Conservation (phyloP, 2,113 vertebrate genomes). For the Lota lota region DNA sequence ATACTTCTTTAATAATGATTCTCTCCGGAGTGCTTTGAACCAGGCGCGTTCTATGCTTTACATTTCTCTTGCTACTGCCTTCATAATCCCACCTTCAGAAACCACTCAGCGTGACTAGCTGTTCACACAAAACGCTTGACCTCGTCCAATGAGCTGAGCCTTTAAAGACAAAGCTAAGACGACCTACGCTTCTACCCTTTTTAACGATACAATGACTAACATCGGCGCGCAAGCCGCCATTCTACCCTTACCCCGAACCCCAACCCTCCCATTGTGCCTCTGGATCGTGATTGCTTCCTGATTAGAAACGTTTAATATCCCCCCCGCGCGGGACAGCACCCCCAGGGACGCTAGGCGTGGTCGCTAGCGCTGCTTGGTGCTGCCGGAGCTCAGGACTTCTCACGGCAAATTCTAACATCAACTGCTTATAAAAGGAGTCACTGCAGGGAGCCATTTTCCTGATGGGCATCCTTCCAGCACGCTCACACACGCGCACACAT, state of each 20-base stretch:
- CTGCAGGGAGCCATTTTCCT: slow-evolving; percentile 40
- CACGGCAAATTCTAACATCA: slow-evolving; percentile 60
- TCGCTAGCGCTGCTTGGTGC: slow-evolving; percentile 49
- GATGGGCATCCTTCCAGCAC: neutral
- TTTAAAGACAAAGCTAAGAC: slow-evolving; percentile 34
- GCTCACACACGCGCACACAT: slow-evolving; percentile 27
- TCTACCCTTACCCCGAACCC: neutral
- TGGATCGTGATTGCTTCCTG: slow-evolving; percentile 43
- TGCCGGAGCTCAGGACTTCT: slow-evolving; percentile 51
- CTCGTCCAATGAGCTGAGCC: slow-evolving; percentile 19
- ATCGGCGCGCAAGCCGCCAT: neutral
- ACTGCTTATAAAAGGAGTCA: slow-evolving; percentile 50
- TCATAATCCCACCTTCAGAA: slow-evolving; percentile 35
- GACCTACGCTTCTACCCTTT: slow-evolving; percentile 18
- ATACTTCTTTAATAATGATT: slow-evolving; percentile 23
- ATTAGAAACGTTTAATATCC: slow-evolving; percentile 64
- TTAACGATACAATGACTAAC: too few species aligned
- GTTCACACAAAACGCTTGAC: slow-evolving; percentile 26
- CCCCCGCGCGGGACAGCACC: slow-evolving; percentile 44
- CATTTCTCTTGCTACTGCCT: slow-evolving; percentile 14
- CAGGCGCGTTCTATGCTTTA: slow-evolving; percentile 31
- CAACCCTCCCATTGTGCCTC: slow-evolving; percentile 7
- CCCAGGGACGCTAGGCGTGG: slow-evolving; percentile 42
- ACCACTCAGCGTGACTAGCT: slow-evolving; percentile 21
- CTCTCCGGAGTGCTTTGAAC: slow-evolving; percentile 22